Percentiles rank a stretch among this genome's conserved stretches.
These are phyloP conservation scores for Ephestia elutella DNA, from an alignment of 1,140 invertebrate genomes.

Conservation along the genomic window DNA sequence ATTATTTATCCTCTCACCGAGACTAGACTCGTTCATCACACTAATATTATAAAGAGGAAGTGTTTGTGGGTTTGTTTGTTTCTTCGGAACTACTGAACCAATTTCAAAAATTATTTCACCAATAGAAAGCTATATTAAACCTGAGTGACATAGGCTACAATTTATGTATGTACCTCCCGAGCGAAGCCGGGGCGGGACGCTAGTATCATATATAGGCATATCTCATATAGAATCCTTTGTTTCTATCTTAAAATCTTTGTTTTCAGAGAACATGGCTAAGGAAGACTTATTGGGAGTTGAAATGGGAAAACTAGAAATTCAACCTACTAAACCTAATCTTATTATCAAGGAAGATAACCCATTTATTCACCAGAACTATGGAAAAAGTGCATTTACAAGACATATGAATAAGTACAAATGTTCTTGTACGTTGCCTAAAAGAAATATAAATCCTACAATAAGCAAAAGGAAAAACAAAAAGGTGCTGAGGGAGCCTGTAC, in stretches of 20 bases:
- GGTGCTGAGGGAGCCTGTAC: slow-evolving; percentile 58
- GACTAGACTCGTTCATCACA: no score
- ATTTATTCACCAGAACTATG: slow-evolving; percentile 35
- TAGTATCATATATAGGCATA: not conserved
- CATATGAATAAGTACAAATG: slow-evolving; percentile 37
- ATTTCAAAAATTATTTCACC: no score
- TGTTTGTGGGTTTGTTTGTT: no score
- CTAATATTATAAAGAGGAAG: no score
- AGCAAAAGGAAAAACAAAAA: slow-evolving; percentile 58
- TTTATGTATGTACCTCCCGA: no score
- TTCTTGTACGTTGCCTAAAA: slow-evolving; percentile 40
- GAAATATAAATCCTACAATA: slow-evolving; percentile 35
- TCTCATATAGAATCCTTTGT: not conserved
- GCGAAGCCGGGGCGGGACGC: no score
- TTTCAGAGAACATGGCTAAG: slow-evolving; percentile 47
- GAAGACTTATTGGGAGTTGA: slow-evolving; percentile 67
- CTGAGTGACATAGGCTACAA: no score
- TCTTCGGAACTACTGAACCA: no score
- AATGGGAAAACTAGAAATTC: slow-evolving; percentile 73
- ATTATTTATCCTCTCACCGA: no score
- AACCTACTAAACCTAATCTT: slow-evolving; percentile 44
- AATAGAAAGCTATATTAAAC: no score
- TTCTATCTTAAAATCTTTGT: not conserved
- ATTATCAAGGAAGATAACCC: slow-evolving; percentile 45
- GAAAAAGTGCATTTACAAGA: slow-evolving; percentile 27